These are phyloP conservation scores for Kuschelorhynchus macadamiae DNA, from an alignment of 2,888 invertebrate species.

Conservation along the genomic window DNA sequence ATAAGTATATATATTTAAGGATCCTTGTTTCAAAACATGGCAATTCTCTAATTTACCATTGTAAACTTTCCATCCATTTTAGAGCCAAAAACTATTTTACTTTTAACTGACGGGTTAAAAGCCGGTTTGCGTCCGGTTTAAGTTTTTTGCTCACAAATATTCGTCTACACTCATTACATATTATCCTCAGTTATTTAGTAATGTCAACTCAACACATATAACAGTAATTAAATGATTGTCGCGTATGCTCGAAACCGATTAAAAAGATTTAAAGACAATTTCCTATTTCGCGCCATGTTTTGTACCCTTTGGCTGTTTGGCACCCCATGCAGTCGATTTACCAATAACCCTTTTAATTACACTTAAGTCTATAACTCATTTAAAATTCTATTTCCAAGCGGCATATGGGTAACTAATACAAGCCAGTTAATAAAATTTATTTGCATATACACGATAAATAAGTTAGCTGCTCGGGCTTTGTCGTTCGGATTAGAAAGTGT, in stretches of 20 bases:
- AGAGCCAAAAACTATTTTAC: too few relatives aligned
- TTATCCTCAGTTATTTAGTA: too few relatives aligned
- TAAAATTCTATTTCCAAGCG: constrained; percentile 39
- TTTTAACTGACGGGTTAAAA: too few relatives aligned
- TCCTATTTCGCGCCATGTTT: constrained; percentile 11
- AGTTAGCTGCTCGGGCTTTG: constrained; percentile 6
- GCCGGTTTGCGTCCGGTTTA: too few relatives aligned
- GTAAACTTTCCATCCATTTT: too few relatives aligned
- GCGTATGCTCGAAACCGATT: constrained; percentile 15
- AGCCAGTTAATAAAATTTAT: constrained; percentile 24
- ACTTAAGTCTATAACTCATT: constrained; percentile 34
- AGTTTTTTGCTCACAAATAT: too few relatives aligned
- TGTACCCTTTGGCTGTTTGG: constrained; percentile 27
- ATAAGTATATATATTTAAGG: too few relatives aligned
- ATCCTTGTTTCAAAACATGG: too few relatives aligned
- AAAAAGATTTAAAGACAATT: constrained; percentile 30
- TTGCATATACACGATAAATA: constrained; percentile 20
- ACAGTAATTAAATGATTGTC: too few relatives aligned
- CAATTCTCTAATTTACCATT: too few relatives aligned
- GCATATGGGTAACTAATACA: constrained; percentile 35
- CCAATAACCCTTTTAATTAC: constrained; percentile 41
- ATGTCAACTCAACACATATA: too few relatives aligned
- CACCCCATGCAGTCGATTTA: constrained; percentile 34
- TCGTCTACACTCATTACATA: too few relatives aligned
- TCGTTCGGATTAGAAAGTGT: constrained; percentile 28